Evolutionary conservation across 2,888 invertebrate species (phyloP), one percentile per base, ranked within the genome.

Genomic region (Ethmia dodecea): DNA sequence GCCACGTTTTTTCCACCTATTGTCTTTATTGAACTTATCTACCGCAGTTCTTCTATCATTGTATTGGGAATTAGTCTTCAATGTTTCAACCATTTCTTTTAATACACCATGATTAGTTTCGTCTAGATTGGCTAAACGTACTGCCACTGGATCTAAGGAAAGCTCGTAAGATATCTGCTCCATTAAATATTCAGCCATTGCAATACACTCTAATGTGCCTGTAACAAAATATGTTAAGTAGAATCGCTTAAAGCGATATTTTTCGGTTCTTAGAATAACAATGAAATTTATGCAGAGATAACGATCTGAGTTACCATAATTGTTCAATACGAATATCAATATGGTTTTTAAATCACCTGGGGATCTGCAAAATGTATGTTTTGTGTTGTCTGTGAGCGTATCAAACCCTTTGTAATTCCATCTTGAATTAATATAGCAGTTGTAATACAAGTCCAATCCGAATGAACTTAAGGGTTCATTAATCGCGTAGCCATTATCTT

Each of bases 1-100:
- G 66, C 90, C 93, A 31, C 87, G 87, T 65, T 94, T 93, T 53
- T 88, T 91, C 93, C 93, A 93, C 22, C 90, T 71, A 67, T 92
- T 92, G 37, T 81, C 32, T 14, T 67, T 54, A 54, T 91, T 91
- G 52, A 88, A 91, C 8, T 69, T 53, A 14, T 75, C 66, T 8
- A 89, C 74, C 3, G 62, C 70, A 30, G 52, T 52, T 43, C 70
- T 72, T 14, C 90, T 66, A 2, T 58, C 49, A 0, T 78, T 74
- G 43, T 87, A 89, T 27, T 90, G 77, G 0, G 87, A 76, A 41
- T 81, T 78, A 30, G 56, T 63, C 43, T 77, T 77, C 10, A 90
- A 43, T 14, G 87, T 84, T 0, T 83, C 64, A n/a, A 89, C 63
- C 62, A 90, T 76, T 18, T 70, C 56, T 16, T 61, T 40, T n/a